These are phyloP conservation scores for Buathra laborator DNA, from an alignment of 2,888 invertebrate genomes.

Conservation along the genomic window DNA sequence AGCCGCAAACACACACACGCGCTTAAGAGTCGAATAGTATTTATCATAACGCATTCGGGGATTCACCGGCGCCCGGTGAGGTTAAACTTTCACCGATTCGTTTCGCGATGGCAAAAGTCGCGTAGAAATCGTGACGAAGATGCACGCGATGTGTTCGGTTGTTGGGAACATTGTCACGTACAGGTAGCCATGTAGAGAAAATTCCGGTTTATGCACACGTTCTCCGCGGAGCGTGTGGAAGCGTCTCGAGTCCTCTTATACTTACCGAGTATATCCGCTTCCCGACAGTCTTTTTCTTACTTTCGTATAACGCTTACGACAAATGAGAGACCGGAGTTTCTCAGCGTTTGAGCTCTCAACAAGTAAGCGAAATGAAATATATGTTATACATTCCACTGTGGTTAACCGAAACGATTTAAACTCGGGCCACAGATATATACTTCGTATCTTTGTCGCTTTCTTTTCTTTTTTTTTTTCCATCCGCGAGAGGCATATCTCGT, in stretches of 20 bases:
- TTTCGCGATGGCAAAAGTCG: slow-evolving; percentile 12
- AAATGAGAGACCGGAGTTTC: slow-evolving; percentile 12
- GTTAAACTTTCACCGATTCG: slow-evolving; percentile 54
- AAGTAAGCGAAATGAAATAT: no score
- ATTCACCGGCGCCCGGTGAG: not conserved
- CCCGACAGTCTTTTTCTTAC: not conserved
- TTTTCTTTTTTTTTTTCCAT: not conserved
- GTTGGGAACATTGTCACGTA: slow-evolving; percentile 49
- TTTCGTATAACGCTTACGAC: slow-evolving; percentile 8
- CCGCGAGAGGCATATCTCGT: not conserved
- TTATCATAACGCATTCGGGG: slow-evolving; percentile 29
- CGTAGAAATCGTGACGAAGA: slow-evolving; percentile 51
- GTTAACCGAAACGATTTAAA: not conserved
- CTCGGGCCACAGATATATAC: no score
- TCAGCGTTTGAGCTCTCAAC: not conserved
- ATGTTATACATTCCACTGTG: not conserved
- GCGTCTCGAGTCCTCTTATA: not conserved
- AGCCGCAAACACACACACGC: not conserved
- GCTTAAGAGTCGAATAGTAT: not conserved
- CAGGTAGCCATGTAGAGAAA: slow-evolving; percentile 10
- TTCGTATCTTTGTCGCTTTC: no score
- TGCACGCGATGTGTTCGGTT: slow-evolving; percentile 35
- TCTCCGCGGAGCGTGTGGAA: not conserved
- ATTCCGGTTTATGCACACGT: slow-evolving; percentile 39
- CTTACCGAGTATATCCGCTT: not conserved